Base-by-base conservation (phyloP, 2,888 invertebrate species). In the Eumerus sabulonum region DNA sequence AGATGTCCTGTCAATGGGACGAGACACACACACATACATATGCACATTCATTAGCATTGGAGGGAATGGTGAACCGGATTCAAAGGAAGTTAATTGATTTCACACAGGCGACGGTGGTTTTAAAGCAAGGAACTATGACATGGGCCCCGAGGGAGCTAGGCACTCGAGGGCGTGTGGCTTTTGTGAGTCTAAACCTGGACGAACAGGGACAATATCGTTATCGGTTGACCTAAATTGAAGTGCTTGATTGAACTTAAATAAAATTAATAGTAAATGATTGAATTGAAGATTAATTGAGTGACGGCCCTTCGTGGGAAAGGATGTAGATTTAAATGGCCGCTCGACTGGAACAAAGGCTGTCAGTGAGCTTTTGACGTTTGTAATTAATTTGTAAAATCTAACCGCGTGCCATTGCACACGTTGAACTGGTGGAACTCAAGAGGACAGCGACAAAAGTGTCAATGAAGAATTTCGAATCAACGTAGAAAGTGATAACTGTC, bases 51-150 rank as follows among this genome's bases (percentile, higher is more conserved):
- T 48, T 72, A 45, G 36, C 51, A 47, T 66, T 67, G 3, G 70
- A 73, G 51, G 67, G 67, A 73, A 72, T 73, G 77, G 73, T 59
- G 57, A 73, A 67, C 77, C 67, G 40, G 67, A 73, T 72, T 77
- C 67, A 77, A 77, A 77, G 73, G 73, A 72, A n/a, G 47, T 62
- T 77, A 73, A 77, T 77, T 77, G 73, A 77, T 73, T 62, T 73
- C 72, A 54, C 62, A 53, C 56, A 38, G 57, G 73, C 40, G 57
- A 56, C 54, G 59, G 50, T 19, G 7, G 12, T 14, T 35, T 57
- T 18, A 45, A 35, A 14, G 38, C 40, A 17, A 47, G 48, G 40
- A 40, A 11, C n/a, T n/a, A 40, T n/a, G n/a, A 40, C 40, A 40
- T n/a, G 12, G n/a, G 14, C 42, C 9, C 45, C 18, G 50, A 57